Evolutionary conservation across 2,888 invertebrate species (phyloP).

Genomic region (Antheraea assamensis): DNA sequence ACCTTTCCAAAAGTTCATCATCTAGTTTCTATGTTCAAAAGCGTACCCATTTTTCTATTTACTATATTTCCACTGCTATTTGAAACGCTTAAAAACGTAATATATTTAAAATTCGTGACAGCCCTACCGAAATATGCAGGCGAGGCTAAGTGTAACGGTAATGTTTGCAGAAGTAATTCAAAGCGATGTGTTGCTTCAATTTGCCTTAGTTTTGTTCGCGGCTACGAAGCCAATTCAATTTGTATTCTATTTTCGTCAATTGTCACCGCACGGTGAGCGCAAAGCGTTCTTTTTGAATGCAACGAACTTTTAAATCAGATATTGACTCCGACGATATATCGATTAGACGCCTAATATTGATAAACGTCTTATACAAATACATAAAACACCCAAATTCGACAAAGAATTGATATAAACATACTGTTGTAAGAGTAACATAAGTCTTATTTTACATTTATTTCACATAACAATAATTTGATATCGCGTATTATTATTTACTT

Average conservation of each 20-base stretch:
- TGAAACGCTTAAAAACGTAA: not conserved
- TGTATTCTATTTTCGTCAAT: conserved; percentile 17
- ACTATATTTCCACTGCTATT: no score
- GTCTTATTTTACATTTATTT: no score
- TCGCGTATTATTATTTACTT: no score
- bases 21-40: no score
- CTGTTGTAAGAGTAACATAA: no score
- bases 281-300: not conserved
- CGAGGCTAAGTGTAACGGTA: conserved; percentile 22
- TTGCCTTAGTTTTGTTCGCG: conserved; percentile 13
- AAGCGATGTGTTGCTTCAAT: conserved; percentile 20
- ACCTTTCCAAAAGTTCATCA: no score
- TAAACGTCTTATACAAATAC: not conserved
- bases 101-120: not conserved
- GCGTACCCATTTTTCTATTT: no score
- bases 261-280: conserved; percentile 10
- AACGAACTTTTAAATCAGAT: conserved; percentile 3
- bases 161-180: conserved; percentile 24
- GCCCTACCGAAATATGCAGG: conserved; percentile 16
- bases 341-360: not conserved
- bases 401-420: no score
- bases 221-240: not conserved
- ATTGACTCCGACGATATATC: not conserved
- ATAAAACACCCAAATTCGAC: no score
- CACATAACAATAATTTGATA: no score